phyloP scores from a whole-genome alignment of 2,797 vertebrate genomes.

The Valencia hispanica region DNA sequence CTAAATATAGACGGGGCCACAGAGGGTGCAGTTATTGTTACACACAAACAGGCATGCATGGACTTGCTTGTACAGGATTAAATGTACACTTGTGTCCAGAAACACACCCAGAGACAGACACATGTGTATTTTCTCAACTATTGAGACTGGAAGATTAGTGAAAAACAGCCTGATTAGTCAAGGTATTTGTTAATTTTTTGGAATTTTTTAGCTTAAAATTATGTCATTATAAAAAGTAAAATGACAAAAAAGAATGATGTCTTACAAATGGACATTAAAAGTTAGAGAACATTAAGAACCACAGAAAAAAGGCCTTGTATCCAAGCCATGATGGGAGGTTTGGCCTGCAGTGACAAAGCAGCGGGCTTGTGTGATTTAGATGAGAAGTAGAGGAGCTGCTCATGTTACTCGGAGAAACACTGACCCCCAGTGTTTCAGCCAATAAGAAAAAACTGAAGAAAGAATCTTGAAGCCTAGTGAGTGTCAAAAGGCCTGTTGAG shows the following conservation, averaged over 20 bases:
- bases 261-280: constrained; percentile 32
- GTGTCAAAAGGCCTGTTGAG: neutral
- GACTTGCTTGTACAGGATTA: constrained; percentile 35
- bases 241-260: neutral
- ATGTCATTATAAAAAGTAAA: neutral
- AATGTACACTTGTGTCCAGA: constrained; percentile 37
- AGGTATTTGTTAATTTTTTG: neutral
- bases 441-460: neutral
- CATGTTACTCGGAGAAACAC: constrained; percentile 55
- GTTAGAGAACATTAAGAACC: constrained; percentile 17
- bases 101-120: constrained; percentile 7
- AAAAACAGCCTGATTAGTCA: neutral
- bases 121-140: constrained; percentile 5
- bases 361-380: constrained; percentile 15
- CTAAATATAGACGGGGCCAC: constrained; percentile 47
- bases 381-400: neutral
- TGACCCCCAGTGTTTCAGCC: constrained; percentile 65
- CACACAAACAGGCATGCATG: constrained; percentile 30
- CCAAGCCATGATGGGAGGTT: constrained; percentile 15
- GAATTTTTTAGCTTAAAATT: neutral
- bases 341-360: constrained; percentile 39
- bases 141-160: neutral
- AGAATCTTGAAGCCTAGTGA: neutral
- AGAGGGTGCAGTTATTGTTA: constrained; percentile 40
- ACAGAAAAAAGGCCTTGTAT: constrained; percentile 19